Conservation (phyloP, 2,113 vertebrate species). For the Perca fluviatilis region DNA sequence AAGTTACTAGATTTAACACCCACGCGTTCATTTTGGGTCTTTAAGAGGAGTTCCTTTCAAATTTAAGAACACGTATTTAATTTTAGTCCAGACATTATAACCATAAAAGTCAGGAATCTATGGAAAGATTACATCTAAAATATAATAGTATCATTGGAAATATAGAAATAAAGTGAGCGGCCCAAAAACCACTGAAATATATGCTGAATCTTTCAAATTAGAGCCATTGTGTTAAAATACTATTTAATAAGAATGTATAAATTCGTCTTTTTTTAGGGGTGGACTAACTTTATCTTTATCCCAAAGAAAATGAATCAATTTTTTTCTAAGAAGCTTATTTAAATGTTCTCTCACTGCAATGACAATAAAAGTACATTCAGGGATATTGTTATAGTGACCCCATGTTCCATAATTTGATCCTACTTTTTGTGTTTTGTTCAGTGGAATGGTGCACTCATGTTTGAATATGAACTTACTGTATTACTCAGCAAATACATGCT, state of each 20-base stretch:
- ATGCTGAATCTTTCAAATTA: not conserved
- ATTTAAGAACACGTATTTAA: conserved; percentile 16
- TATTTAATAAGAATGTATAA: not conserved
- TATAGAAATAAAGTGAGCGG: not conserved
- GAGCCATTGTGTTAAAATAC: not conserved
- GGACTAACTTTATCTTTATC: not conserved
- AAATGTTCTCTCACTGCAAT: not conserved
- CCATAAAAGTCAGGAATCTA: not conserved
- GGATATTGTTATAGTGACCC: not conserved
- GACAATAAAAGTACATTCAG: not conserved
- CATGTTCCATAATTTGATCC: not conserved
- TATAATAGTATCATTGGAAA: not conserved
- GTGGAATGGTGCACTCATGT: not conserved
- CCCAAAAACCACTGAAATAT: not conserved
- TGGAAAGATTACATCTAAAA: not conserved
- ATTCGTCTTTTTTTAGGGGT: too few species aligned
- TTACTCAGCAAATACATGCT: not conserved
- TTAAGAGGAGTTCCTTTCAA: conserved; percentile 6
- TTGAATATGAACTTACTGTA: not conserved
- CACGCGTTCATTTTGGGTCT: not conserved
- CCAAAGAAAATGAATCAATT: not conserved
- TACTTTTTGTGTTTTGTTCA: not conserved
- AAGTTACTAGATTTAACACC: not conserved
- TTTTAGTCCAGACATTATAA: not conserved
- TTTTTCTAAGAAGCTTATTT: not conserved